Base-by-base conservation (phyloP, 2,113 vertebrate genomes). In the Myrmecophaga tridactyla region DNA sequence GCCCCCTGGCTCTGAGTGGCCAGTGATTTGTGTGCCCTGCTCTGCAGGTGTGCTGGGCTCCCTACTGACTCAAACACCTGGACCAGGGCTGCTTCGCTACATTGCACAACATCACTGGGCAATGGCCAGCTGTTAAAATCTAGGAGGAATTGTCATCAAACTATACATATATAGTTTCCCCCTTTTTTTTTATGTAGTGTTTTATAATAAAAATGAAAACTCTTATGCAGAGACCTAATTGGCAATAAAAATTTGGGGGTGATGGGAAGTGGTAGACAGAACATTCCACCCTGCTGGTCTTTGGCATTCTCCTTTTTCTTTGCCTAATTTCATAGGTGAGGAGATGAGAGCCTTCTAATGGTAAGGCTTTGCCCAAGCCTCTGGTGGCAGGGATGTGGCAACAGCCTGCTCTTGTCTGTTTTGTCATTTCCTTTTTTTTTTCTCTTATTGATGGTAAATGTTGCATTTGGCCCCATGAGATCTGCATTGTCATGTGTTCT, bases 151-250 rank as follows among this genome's bases (percentile, higher is more conserved):
- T 18, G 48, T 46, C 29, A n/a, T 34, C 43, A 63, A 17, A n/a
- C 11, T 63, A 3, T 11, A 1, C 36, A 27, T 43, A 9, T 6
- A 29, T 31, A 36, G 34, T 25, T 39, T 39, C 58, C 34, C 43
- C 11, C 4, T 0, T 90, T 31, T 65, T 60, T 6, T 70, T 25
- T 48, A 39, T 36, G 9, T n/a, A 60, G 46, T 63, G 27, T 60
- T 90, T 82, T 72, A 53, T 60, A 36, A 91, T 80, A 39, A 89
- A 94, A 89, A 81, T 41, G 39, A 65, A 90, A 88, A 60, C 39
- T 48, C 48, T 81, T 84, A 8, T 4, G 7, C 43, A 53, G 53
- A 89, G 60, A 80, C 31, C 39, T 89, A 62, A 81, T 25, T 73
- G 72, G 23, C 51, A 65, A 18, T 53, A 69, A 63, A 67, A 88